Conservation (phyloP, 2,888 invertebrate genomes). For the Platycnemis pennipes region DNA sequence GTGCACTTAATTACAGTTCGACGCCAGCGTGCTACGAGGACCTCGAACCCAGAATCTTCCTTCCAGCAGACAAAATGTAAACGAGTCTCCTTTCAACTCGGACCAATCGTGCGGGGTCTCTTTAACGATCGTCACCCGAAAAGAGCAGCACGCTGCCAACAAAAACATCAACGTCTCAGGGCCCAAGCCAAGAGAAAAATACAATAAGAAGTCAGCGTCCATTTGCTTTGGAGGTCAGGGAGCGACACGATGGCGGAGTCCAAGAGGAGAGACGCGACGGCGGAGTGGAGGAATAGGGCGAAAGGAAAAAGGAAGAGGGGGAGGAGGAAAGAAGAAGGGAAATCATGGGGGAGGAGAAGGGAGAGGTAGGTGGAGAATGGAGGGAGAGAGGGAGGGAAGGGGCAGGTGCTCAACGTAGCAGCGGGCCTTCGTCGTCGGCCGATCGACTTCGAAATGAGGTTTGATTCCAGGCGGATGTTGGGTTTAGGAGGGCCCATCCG, state of each 20-base stretch:
- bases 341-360: not conserved
- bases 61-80: no score
- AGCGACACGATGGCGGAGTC: not conserved
- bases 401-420: not conserved
- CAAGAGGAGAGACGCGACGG: no score
- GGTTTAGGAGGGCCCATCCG: not conserved
- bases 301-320: not conserved
- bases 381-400: not conserved
- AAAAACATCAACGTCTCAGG: not conserved
- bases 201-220: not conserved
- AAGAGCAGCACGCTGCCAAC: not conserved
- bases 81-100: no score
- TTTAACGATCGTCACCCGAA: not conserved
- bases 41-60: no score
- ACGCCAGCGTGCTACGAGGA: no score
- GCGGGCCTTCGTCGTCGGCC: not conserved
- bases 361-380: not conserved
- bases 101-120: not conserved
- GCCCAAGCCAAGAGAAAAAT: not conserved
- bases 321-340: not conserved
- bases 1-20: no score
- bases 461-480: conserved; percentile 15
- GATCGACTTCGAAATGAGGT: conserved; percentile 39
- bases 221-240: not conserved
- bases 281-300: not conserved